Conservation (phyloP, 2,888 invertebrate species). For the Thumatha senex region DNA sequence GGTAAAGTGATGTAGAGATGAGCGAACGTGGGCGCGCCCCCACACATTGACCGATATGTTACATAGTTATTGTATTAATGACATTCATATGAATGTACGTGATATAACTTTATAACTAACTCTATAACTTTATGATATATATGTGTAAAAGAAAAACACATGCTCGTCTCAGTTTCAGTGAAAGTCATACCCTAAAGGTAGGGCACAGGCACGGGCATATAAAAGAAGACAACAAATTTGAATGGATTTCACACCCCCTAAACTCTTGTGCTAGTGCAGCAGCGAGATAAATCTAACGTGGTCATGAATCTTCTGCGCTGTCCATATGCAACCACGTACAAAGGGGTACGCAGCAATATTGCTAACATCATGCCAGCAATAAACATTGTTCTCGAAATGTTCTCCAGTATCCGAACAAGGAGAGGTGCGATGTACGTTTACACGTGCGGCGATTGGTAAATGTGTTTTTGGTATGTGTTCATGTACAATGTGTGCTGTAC, state of each 20-base stretch:
- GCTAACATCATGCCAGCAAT: constrained; percentile 48
- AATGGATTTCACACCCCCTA: neutral
- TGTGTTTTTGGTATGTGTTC: constrained; percentile 56
- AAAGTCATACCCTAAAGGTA: no score
- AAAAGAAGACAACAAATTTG: neutral
- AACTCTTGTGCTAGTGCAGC: neutral
- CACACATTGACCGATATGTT: constrained; percentile 48
- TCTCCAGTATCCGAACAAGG: constrained; percentile 57
- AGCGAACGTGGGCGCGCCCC: constrained; percentile 76
- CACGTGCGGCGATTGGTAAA: constrained; percentile 69
- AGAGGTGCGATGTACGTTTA: constrained; percentile 64
- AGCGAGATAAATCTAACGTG: constrained; percentile 11
- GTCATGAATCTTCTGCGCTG: constrained; percentile 12
- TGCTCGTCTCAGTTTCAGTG: no score
- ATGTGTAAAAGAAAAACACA: no score
- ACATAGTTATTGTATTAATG: constrained; percentile 18
- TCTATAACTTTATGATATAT: no score
- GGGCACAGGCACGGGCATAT: neutral
- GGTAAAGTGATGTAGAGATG: constrained; percentile 74
- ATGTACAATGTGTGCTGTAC: constrained; percentile 49
- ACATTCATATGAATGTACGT: neutral
- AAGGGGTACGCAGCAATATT: constrained; percentile 19
- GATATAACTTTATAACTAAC: no score
- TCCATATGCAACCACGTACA: constrained; percentile 12
- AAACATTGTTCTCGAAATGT: constrained; percentile 61